phyloP scores from a whole-genome alignment of 2,113 vertebrate species.

The Pipra filicauda region DNA sequence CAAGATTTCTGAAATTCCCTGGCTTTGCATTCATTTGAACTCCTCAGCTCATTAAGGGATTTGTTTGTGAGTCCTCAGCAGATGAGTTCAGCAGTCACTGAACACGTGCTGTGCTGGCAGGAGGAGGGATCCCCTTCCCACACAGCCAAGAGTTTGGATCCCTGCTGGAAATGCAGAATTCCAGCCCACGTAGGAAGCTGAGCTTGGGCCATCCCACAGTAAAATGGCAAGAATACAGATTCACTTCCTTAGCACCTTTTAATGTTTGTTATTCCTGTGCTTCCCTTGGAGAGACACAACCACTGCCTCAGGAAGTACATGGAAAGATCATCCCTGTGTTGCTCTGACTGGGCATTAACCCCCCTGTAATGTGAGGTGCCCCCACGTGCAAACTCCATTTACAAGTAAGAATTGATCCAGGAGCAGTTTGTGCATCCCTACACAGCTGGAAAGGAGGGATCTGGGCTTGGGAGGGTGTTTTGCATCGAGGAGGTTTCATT shows the following conservation, averaged over 20 bases:
- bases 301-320: not conserved
- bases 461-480: not conserved
- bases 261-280: not conserved
- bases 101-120: not conserved
- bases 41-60: not conserved
- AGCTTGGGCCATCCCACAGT: not conserved
- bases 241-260: not conserved
- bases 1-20: not conserved
- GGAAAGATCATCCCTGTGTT: not conserved
- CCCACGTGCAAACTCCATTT: not conserved
- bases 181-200: not conserved
- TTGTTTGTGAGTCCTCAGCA: not conserved
- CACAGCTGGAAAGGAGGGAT: not conserved
- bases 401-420: not conserved
- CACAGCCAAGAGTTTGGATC: not conserved
- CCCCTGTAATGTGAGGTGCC: fast-evolving
- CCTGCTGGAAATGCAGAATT: not conserved
- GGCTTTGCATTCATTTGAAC: not conserved
- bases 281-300: not conserved
- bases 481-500: not conserved
- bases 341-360: not conserved
- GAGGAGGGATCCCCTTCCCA: not conserved
- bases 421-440: not conserved
- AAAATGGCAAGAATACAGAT: not conserved
- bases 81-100: not conserved